Base-by-base conservation (phyloP, 2,888 invertebrate species). In the Melanotus villosus region DNA sequence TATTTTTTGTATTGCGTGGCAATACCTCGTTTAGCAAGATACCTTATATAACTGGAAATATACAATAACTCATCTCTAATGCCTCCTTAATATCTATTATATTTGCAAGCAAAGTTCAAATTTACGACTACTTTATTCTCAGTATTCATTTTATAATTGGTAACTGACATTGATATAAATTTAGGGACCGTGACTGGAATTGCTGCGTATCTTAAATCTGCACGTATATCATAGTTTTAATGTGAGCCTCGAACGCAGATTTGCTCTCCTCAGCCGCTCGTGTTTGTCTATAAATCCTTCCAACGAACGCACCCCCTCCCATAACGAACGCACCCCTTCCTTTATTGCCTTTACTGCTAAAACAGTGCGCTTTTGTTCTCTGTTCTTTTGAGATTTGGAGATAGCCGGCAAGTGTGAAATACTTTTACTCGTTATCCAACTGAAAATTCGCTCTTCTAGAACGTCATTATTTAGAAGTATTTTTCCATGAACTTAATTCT, bases 141-240 rank as follows among this genome's bases (percentile, higher is more conserved):
- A 71, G 79, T 80, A 79, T 83, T 84, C 83, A 83, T 81, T 84
- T 83, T 84, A 82, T 84, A 85, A 85, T 84, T 84, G 85, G 83
- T 82, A 83, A 83, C 78, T 85, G 85, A 85, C 85, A 82, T 83
- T 84, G 84, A 84, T 84, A 84, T 85, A 84, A 84, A 84, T 85
- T 85, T 83, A 82, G 83, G 82, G 82, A 81, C 82, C 83, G 83
- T 83, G 83, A 83, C 83, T 84, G 81, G 83, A 85, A 84, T 83
- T 82, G 82, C 80, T 81, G 81, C 81, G 81, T 84, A 84, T 84
- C 84, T 84, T 83, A 83, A 84, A 84, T 84, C 84, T 81, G 84
- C 80, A 80, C 83, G 82, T 84, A 83, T 84, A 85, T 85, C 84
- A 84, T 84, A 83, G 84, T 84, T 84, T 84, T 84, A 84, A 84